Percentiles rank a stretch among this genome's conserved stretches.
Evolutionary conservation across 2,797 vertebrate species (phyloP).

Genomic region (Scomberomorus guttatus): DNA sequence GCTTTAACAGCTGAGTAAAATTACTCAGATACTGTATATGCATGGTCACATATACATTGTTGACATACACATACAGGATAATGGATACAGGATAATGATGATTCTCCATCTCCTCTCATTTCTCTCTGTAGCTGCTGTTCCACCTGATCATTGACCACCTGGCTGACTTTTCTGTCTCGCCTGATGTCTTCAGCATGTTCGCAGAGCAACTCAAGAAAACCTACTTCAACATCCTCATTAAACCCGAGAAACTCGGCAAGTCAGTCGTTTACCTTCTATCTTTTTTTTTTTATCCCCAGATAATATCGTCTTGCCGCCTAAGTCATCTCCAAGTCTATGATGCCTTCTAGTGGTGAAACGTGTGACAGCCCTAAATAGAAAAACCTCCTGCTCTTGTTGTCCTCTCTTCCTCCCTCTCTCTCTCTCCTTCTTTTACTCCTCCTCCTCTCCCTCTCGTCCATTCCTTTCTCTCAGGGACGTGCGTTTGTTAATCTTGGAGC

Average conservation of each 20-base stretch:
- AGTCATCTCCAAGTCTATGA: slow-evolving; percentile 46
- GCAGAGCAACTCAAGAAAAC: slow-evolving; percentile 96
- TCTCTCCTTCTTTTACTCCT: too few species aligned
- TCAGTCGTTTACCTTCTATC: slow-evolving; percentile 66
- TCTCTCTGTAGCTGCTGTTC: slow-evolving; percentile 89
- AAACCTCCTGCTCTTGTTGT: slow-evolving; percentile 5
- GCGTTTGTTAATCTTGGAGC: slow-evolving; percentile 92
- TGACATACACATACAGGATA: neutral
- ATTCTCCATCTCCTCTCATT: neutral
- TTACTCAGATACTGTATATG: neutral
- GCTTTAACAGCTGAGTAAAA: too few species aligned
- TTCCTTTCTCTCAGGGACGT: slow-evolving; percentile 86
- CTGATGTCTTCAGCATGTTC: slow-evolving; percentile 95
- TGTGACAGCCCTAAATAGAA: slow-evolving; percentile 23
- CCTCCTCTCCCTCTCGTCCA: neutral
- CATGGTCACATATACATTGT: neutral
- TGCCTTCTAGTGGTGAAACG: slow-evolving; percentile 75
- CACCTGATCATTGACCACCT: slow-evolving; percentile 95
- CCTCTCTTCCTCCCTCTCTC: neutral
- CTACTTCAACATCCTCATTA: slow-evolving; percentile 97
- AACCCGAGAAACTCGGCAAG: slow-evolving; percentile 94
- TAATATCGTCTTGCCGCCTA: slow-evolving; percentile 9
- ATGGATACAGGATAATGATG: neutral
- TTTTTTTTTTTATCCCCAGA: neutral
- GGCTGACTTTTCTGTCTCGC: slow-evolving; percentile 90